These are phyloP conservation scores for Drosophila vallismaia DNA, from an alignment of 2,888 invertebrate genomes.

Conservation along the genomic window DNA sequence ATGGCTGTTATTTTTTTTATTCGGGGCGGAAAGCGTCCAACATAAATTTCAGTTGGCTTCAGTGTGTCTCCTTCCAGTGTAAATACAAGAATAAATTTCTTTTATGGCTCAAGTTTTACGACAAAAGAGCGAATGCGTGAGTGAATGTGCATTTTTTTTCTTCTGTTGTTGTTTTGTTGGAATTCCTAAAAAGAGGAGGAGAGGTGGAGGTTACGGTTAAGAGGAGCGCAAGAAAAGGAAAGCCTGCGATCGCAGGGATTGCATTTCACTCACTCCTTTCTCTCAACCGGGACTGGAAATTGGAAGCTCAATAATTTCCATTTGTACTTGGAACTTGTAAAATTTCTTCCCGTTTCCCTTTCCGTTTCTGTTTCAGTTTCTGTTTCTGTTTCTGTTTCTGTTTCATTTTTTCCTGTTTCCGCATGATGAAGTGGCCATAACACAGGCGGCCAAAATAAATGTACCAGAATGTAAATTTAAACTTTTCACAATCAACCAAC, in stretches of 20 bases:
- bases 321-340: conserved; percentile 38
- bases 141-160: conserved; percentile 39
- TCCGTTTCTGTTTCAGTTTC: too few species aligned
- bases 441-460: conserved; percentile 51
- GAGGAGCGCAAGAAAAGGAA: conserved; percentile 32
- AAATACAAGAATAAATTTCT: conserved; percentile 47
- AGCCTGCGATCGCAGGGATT: conserved; percentile 19
- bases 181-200: neutral
- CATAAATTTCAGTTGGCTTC: conserved; percentile 32
- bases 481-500: conserved; percentile 67
- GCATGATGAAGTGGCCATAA: conserved; percentile 66
- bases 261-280: conserved; percentile 1
- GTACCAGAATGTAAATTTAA: conserved; percentile 71
- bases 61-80: conserved; percentile 34
- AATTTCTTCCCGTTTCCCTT: conserved; percentile 7
- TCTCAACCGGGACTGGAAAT: conserved; percentile 21
- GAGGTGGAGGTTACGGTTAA: conserved; percentile 14
- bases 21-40: conserved; percentile 20
- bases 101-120: conserved; percentile 69
- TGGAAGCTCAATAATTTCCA: conserved; percentile 1
- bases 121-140: conserved; percentile 60
- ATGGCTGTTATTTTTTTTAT: conserved; percentile 14
- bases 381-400: too few species aligned
- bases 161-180: neutral
- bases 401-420: conserved; percentile 19